Evolutionary conservation across 2,888 invertebrate genomes (phyloP), one percentile per base, ranked within the genome.

Genomic region (Drosophila paranaensis): DNA sequence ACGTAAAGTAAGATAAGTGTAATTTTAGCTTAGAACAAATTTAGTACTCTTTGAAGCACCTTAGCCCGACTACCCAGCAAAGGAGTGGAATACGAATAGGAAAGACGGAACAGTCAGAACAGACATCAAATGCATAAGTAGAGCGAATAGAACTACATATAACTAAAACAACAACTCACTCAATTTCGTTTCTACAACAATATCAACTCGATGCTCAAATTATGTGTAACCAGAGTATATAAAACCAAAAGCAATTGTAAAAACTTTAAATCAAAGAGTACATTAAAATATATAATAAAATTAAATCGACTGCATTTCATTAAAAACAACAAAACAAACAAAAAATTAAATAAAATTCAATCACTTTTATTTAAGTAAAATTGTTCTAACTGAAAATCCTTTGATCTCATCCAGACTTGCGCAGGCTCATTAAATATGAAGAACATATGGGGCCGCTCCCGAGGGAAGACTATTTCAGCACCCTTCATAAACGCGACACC

Each of bases 401-500:
- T 62, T 46, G 51, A 68, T 71, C 42, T 27, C 14, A 68, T 74
- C 33, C 66, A 92, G 92, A 92, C 90, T 70, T 92, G 54, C 90
- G 91, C 39, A 92, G 92, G 73, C 78, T 93, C 66, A 93, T 93
- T 65, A 93, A 92, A 77, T 90, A 93, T 82, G 93, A 93, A 70
- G 92, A 92, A 62, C 82, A 84, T 39, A 73, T 92, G 76, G 90
- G 89, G 54, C n/a, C 63, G 71, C 50, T 76, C 60, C 8, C 89
- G 64, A 87, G 83, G 62, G 77, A 84, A 56, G 84, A 88, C 64
- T 73, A 87, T 72, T 93, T 92, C 77, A 85, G 90, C 60, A 82
- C 76, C 54, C 90, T 93, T 54, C 90, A 93, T 77, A 90, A 91
- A 64, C 91, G 91, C 55, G 89, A 90, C 39, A 94, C 93, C 35